Evolutionary conservation across 1,140 invertebrate species (phyloP).

Genomic region (Prorops nasuta): DNA sequence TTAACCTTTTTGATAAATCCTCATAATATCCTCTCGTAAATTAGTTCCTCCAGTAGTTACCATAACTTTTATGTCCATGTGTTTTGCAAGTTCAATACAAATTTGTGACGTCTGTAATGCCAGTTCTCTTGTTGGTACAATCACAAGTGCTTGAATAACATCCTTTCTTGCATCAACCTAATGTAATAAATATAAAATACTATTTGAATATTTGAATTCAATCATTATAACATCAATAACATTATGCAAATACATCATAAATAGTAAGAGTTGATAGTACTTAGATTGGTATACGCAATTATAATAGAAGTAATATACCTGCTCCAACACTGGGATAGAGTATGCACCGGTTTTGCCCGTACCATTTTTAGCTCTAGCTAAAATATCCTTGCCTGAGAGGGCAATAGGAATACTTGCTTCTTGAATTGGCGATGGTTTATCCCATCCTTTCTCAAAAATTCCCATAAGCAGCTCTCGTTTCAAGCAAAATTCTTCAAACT

Average conservation of each 20-base stretch:
- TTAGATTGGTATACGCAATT: too few relatives aligned
- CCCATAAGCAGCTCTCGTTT: constrained; percentile 98
- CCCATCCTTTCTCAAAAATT: constrained; percentile 99
- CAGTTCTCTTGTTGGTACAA: constrained; percentile 98
- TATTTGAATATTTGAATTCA: not conserved
- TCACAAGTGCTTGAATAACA: constrained; percentile 94
- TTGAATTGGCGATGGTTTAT: constrained; percentile 99
- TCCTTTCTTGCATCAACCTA: constrained; percentile 86
- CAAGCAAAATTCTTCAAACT: constrained; percentile 99
- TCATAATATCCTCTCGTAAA: constrained; percentile 98
- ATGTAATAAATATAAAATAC: constrained; percentile 2
- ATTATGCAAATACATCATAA: not conserved
- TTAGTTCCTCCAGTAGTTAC: constrained; percentile 98
- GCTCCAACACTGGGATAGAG: constrained; percentile 96
- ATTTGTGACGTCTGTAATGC: constrained; percentile 99
- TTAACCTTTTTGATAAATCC: constrained; percentile 98
- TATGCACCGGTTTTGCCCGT: constrained; percentile 99
- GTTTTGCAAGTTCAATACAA: constrained; percentile 97
- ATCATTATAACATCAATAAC: not conserved
- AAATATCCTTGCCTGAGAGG: constrained; percentile 93
- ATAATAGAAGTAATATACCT: constrained; percentile 42
- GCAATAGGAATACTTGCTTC: constrained; percentile 98
- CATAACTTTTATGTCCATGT: constrained; percentile 95
- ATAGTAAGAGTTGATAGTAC: not conserved
- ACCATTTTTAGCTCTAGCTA: constrained; percentile 99